Evolutionary conservation across 37 sponge, comb jelly and placozoan genomes (phyloP).

Genomic region (Cladorhizidae sp.): DNA sequence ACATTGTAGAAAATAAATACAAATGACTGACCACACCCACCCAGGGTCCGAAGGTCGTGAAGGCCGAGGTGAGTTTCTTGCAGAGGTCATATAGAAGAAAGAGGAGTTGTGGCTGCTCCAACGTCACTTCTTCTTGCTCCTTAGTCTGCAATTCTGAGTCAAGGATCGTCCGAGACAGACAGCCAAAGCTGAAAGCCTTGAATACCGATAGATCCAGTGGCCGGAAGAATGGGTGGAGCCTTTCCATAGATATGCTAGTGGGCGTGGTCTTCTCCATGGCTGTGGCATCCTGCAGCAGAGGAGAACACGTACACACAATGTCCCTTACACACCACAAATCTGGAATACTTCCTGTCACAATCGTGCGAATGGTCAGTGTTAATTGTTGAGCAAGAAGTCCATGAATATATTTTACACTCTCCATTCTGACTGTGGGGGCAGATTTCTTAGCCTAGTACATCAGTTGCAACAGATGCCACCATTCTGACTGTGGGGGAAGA

Average conservation of each 20-base stretch:
- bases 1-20: too few relatives aligned
- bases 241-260: conserved; percentile 21
- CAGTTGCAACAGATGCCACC: too few relatives aligned
- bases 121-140: conserved; percentile 42
- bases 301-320: too few relatives aligned
- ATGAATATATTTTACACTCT: background rate
- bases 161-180: conserved; percentile 43
- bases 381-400: background rate
- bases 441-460: too few relatives aligned
- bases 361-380: background rate
- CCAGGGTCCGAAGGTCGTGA: conserved; percentile 40
- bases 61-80: conserved; percentile 31
- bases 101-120: conserved; percentile 58
- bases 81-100: conserved; percentile 72
- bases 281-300: conserved; percentile 22
- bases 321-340: background rate
- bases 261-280: conserved; percentile 9
- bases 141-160: conserved; percentile 51
- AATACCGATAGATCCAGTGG: conserved; percentile 54
- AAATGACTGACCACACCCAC: too few relatives aligned
- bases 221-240: conserved; percentile 34
- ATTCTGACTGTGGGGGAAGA: too few relatives aligned
- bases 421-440: background rate
- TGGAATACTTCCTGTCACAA: too few relatives aligned
- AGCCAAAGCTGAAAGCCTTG: conserved; percentile 16